Base-by-base conservation (phyloP, 2,797 vertebrate genomes). In the Lacerta agilis region DNA sequence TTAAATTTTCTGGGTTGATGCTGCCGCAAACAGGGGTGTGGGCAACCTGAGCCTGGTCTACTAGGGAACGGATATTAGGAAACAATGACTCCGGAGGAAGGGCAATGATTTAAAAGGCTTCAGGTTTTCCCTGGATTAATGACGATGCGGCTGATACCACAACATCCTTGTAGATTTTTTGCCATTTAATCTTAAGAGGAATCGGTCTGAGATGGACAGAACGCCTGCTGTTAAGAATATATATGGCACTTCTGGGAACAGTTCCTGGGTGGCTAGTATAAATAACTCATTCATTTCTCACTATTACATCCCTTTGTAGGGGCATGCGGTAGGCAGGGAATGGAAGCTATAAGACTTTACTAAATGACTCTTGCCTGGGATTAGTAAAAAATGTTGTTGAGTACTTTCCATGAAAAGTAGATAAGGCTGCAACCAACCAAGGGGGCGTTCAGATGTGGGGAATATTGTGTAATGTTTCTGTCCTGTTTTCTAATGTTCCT, bases 1-100 rank as follows among this genome's bases (percentile, higher is more conserved):
- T 90, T 93, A 91, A 90, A 91, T 94, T 94, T 90, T 89, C 86
- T 64, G 38, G 86, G 18, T 83, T 76, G 90, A 88, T 86, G 90
- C 58, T 55, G 88, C 11, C 29, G 23, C 27, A 64, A 89, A 83
- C 82, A 15, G 61, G 86, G 82, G 81, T 80, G 61, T 0, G 25
- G 79, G 78, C 85, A 89, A 91, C 75, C 0, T 0, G 17, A 90
- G 73, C 45, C 79, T 89, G 87, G 36, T 84, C 88, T 0, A 13
- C 58, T 92, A 86, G 94, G 92, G 93, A 81, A 3, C 79, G 82
- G 83, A 67, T 90, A 92, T 91, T 66, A 69, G 5, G 93, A 90
- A 76, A n/a, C 71, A 87, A 83, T 75, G 85, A 79, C 87, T 80
- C 86, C 79, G 4, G 11, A 61, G 2, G 41, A 76, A 33, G 23